These are phyloP conservation scores for Nesogale talazaci DNA, from an alignment of 2,113 vertebrate genomes.

Conservation along the genomic window DNA sequence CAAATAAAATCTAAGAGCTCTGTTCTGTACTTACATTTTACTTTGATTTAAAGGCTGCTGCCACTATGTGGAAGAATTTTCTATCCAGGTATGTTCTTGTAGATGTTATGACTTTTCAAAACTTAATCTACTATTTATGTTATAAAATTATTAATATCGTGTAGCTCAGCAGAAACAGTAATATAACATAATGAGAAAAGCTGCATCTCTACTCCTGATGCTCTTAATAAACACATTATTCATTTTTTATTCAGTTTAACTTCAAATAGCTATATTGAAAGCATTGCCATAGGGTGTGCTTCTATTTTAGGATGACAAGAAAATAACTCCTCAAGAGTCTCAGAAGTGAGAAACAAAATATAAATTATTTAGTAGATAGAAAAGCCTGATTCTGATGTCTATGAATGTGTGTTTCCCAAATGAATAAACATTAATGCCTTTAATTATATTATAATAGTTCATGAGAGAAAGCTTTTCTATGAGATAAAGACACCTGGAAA, in stretches of 20 bases:
- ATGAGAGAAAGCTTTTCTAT: conserved; percentile 72
- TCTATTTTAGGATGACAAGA: conserved; percentile 76
- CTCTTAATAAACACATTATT: conserved; percentile 69
- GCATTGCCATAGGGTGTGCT: conserved; percentile 62
- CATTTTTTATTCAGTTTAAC: conserved; percentile 79
- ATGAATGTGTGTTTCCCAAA: conserved; percentile 81
- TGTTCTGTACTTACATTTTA: conserved; percentile 50
- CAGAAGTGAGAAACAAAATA: conserved; percentile 80
- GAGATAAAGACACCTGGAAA: conserved; percentile 81
- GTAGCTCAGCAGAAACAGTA: conserved; percentile 64
- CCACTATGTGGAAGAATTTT: conserved; percentile 48
- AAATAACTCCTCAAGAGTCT: conserved; percentile 80
- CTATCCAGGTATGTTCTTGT: conserved; percentile 44
- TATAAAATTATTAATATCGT: conserved; percentile 78
- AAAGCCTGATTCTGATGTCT: conserved; percentile 78
- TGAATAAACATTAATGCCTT: conserved; percentile 84
- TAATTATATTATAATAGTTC: conserved; percentile 85
- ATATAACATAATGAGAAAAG: conserved; percentile 74
- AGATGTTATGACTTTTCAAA: conserved; percentile 71
- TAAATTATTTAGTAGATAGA: conserved; percentile 76
- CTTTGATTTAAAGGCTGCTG: conserved; percentile 58
- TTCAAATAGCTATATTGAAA: conserved; percentile 77
- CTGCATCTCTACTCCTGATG: conserved; percentile 59
- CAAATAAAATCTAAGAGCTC: conserved; percentile 56
- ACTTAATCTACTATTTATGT: conserved; percentile 71